Conservation (phyloP, 2,888 invertebrate genomes). For the Napeogenes sylphis region DNA sequence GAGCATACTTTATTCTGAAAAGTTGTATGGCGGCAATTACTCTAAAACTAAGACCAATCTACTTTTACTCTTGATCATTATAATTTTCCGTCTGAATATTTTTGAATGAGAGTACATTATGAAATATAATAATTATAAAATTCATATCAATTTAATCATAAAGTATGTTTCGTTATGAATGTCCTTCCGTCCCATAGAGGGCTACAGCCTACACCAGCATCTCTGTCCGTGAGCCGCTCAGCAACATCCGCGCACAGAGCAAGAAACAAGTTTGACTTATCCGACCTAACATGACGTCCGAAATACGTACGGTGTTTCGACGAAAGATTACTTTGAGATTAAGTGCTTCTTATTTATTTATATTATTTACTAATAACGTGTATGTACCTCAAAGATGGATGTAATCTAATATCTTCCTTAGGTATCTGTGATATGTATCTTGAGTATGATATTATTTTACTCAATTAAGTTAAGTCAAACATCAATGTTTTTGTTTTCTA, state of each 20-base stretch:
- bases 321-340: slow-evolving; percentile 47
- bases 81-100: too few relatives aligned
- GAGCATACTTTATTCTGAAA: too few relatives aligned
- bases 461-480: slow-evolving; percentile 40
- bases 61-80: too few relatives aligned
- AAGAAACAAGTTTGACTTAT: slow-evolving; percentile 67
- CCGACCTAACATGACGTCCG: slow-evolving; percentile 10
- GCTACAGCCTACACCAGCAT: slow-evolving; percentile 95
- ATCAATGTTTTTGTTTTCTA: slow-evolving; percentile 23
- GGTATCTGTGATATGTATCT: slow-evolving; percentile 73
- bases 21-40: too few relatives aligned
- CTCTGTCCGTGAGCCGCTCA: slow-evolving; percentile 91
- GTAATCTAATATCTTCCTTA: slow-evolving; percentile 66
- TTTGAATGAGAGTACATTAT: too few relatives aligned
- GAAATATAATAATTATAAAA: too few relatives aligned
- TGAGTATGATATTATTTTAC: slow-evolving; percentile 51
- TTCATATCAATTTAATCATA: too few relatives aligned
- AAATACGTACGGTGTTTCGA: slow-evolving; percentile 13
- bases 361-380: slow-evolving; percentile 41
- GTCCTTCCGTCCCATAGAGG: slow-evolving; percentile 76
- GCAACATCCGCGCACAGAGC: slow-evolving; percentile 81
- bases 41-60: too few relatives aligned
- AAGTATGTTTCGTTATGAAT: background rate
- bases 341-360: slow-evolving; percentile 60
- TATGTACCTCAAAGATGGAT: slow-evolving; percentile 59